These are phyloP conservation scores for Cataglyphis rosenhaueri DNA, from an alignment of 2,888 invertebrate genomes.

Conservation along the genomic window DNA sequence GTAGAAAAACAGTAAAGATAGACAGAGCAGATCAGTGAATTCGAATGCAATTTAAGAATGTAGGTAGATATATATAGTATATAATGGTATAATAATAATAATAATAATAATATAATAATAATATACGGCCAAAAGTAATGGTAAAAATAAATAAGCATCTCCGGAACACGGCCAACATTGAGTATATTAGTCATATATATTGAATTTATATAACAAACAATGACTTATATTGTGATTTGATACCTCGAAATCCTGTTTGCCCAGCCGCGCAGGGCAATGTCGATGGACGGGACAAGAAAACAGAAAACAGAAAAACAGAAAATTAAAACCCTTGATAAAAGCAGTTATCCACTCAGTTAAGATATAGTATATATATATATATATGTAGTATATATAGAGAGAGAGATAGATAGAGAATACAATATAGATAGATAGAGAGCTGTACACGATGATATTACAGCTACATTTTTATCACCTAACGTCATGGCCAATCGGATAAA, in stretches of 20 bases:
- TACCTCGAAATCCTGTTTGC: constrained; percentile 95
- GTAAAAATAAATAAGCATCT: constrained; percentile 81
- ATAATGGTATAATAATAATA: constrained; percentile 60
- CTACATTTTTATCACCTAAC: constrained; percentile 69
- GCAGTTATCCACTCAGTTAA: constrained; percentile 59
- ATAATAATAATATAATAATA: constrained; percentile 61
- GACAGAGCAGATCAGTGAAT: constrained; percentile 82
- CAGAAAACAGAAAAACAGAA: constrained; percentile 89
- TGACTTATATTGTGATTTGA: constrained; percentile 83
- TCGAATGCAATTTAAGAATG: constrained; percentile 80
- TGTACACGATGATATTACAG: constrained; percentile 65
- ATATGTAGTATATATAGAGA: neutral
- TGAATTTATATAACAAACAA: constrained; percentile 82
- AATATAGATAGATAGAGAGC: constrained; percentile 57
- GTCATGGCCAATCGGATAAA: constrained; percentile 75
- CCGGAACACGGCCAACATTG: constrained; percentile 84
- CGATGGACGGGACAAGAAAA: constrained; percentile 89
- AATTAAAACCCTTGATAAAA: constrained; percentile 78
- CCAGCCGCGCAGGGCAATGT: constrained; percentile 88
- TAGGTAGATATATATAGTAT: constrained; percentile 64
- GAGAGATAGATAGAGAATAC: constrained; percentile 26
- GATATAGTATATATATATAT: constrained; percentile 53
- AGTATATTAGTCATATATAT: constrained; percentile 78
- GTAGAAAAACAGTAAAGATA: constrained; percentile 81
- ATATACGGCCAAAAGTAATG: constrained; percentile 74